These are phyloP conservation scores for Campoplex capitator DNA, from an alignment of 2,888 invertebrate genomes.

Conservation along the genomic window DNA sequence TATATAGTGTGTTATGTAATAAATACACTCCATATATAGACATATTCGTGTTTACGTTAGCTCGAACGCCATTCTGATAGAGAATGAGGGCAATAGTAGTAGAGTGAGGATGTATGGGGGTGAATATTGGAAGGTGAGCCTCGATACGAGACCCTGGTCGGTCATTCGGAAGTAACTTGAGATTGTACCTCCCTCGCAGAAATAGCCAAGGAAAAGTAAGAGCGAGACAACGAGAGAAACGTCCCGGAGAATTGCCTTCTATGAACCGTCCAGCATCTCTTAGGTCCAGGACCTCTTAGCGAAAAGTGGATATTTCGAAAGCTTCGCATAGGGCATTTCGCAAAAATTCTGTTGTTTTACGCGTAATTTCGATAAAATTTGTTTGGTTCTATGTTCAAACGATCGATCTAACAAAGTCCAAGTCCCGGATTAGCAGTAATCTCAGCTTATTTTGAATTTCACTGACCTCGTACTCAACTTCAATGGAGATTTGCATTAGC, in stretches of 20 bases:
- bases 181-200: slow-evolving; percentile 72
- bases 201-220: slow-evolving; percentile 29
- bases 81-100: slow-evolving; percentile 28
- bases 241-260: slow-evolving; percentile 18
- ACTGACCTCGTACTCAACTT: not conserved
- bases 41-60: not conserved
- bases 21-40: not conserved
- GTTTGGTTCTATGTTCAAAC: too few relatives aligned
- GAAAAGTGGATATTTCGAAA: slow-evolving; percentile 17
- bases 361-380: not conserved
- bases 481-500: not conserved
- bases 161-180: slow-evolving; percentile 77
- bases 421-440: not conserved
- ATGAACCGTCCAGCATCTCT: slow-evolving; percentile 31
- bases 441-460: not conserved
- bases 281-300: slow-evolving; percentile 12
- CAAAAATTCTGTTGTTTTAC: not conserved
- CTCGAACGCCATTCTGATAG: slow-evolving; percentile 24
- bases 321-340: not conserved
- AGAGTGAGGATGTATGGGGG: slow-evolving; percentile 53
- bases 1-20: slow-evolving; percentile 20
- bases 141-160: slow-evolving; percentile 75
- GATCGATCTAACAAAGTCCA: not conserved
- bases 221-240: slow-evolving; percentile 1
- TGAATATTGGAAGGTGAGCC: slow-evolving; percentile 71